These are phyloP conservation scores for Drosophila trichaetosa DNA, from an alignment of 2,888 invertebrate species.

Conservation along the genomic window DNA sequence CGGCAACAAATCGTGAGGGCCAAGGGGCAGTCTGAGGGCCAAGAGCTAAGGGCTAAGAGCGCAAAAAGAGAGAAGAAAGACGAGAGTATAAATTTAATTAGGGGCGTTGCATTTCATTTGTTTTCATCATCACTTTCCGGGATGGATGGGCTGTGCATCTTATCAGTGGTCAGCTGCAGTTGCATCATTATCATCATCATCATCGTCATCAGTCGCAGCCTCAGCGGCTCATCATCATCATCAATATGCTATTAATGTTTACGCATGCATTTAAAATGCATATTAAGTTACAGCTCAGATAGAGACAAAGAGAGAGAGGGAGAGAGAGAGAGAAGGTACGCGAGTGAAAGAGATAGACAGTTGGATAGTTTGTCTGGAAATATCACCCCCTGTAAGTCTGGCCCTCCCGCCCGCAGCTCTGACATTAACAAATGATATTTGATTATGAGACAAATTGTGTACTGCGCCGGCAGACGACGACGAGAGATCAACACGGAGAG, in stretches of 20 bases:
- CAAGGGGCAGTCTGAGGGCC: neutral
- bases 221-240: conserved; percentile 45
- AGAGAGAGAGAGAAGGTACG: neutral
- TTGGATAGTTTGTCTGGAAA: conserved; percentile 5
- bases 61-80: conserved; percentile 20
- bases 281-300: conserved; percentile 60
- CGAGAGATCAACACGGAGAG: conserved; percentile 17
- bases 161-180: conserved; percentile 69
- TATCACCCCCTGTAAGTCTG: conserved; percentile 33
- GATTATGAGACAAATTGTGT: conserved; percentile 80
- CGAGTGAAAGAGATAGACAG: conserved; percentile 7
- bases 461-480: conserved; percentile 62
- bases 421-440: conserved; percentile 81
- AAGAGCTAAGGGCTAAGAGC: conserved; percentile 23
- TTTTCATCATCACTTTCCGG: conserved; percentile 58
- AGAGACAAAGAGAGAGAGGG: neutral
- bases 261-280: conserved; percentile 74
- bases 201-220: conserved; percentile 10
- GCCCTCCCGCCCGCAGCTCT: conserved; percentile 56
- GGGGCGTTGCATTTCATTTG: conserved; percentile 76
- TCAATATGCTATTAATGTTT: conserved; percentile 78
- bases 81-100: conserved; percentile 66
- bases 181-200: conserved; percentile 49
- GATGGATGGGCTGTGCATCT: conserved; percentile 29
- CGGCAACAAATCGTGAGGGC: conserved; percentile 15